Evolutionary conservation across 2,797 vertebrate genomes (phyloP), one percentile per base, ranked within the genome.

Genomic region (Poeciliopsis presidionis): DNA sequence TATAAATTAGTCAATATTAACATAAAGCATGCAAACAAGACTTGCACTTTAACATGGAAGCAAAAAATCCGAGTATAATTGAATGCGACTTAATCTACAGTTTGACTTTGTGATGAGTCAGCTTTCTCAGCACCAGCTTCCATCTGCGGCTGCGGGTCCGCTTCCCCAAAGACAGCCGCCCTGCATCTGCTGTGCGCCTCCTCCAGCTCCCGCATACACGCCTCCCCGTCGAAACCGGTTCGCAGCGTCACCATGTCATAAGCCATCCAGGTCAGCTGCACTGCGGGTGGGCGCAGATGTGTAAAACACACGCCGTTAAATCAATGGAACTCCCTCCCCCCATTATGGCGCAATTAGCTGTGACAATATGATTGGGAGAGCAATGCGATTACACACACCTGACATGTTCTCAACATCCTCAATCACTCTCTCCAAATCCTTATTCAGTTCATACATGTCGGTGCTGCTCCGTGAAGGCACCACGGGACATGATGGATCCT

Each of bases 171-270:
- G 4, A 95, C 75, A 3, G 83, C 88, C 49, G 69, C 90, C 88
- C 91, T 96, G 94, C 97, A 98, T 39, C 78, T 90, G 8, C 91
- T 80, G 77, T 93, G 95, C 20, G 93, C 94, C 0, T 95, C 94
- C 61, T 97, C 89, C 85, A 98, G 90, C 16, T 73, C 88, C 80
- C 59, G 90, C 91, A 96, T 79, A 46, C 94, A 91, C 7, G 82
- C 90, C 2, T 57, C 81, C 77, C 96, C 82, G 3, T 94, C 91
- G 18, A 97, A 96, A 86, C 93, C 93, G 80, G 96, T 96, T 47
- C 96, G 92, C 59, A 96, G 84, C 0, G 95, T 91, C 70, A 96
- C 94, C 93, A 96, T 94, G 88, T 98, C 95, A 2, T 97, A 97
- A 3, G 94, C 89, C 96, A 97, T 96, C 95, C 95, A 97, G 0